Conservation (phyloP, 2,113 vertebrate genomes). For the Dromas ardeola region DNA sequence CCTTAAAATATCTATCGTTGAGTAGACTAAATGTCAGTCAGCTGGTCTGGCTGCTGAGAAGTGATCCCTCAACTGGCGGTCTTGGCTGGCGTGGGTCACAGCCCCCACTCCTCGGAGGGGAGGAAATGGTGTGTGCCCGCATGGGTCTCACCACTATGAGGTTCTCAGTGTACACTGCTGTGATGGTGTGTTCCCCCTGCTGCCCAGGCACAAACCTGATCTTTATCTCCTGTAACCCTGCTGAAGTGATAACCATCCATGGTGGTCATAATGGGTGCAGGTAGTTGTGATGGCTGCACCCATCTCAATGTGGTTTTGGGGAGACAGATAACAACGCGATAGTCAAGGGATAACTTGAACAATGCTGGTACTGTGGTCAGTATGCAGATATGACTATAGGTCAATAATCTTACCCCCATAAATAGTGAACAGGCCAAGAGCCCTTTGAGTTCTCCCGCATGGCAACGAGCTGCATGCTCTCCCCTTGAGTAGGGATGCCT, state of each 20-base stretch:
- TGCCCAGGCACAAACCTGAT: not conserved
- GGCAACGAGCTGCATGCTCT: not conserved
- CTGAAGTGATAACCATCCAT: not conserved
- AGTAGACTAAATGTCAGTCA: not conserved
- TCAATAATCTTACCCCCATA: not conserved
- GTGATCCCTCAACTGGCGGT: not conserved
- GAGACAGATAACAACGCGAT: not conserved
- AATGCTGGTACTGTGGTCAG: not conserved
- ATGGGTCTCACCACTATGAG: not conserved
- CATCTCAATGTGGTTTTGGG: not conserved
- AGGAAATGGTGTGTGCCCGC: accelerated
- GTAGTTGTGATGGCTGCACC: not conserved
- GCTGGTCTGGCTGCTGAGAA: not conserved
- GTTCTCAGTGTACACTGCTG: too few species aligned
- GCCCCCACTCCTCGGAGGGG: not conserved
- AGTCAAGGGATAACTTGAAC: not conserved
- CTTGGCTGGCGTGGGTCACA: not conserved
- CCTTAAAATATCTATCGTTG: not conserved
- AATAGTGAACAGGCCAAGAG: not conserved
- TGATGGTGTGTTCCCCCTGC: not conserved
- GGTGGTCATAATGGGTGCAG: not conserved
- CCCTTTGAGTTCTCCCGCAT: not conserved
- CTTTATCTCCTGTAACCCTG: not conserved
- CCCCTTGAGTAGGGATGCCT: not conserved
- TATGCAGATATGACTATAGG: not conserved